Conservation (phyloP, 2,888 invertebrate genomes). For the Agrotis clavis region DNA sequence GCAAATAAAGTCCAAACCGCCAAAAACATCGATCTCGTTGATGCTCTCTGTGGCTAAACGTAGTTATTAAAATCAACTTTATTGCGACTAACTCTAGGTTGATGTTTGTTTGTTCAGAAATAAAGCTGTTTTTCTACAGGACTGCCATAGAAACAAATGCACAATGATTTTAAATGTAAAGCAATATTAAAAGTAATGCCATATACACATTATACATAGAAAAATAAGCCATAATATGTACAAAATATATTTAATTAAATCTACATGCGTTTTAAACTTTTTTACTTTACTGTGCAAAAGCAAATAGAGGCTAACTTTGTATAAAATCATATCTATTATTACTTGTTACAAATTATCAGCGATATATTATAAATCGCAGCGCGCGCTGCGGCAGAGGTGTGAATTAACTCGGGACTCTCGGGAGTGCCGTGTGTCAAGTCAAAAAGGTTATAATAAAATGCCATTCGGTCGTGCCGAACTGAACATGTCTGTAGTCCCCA, state of each 20-base stretch:
- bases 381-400: no score
- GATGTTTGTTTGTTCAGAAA: not conserved
- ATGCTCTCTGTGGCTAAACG: not conserved
- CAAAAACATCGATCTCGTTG: not conserved
- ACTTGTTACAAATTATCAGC: not conserved
- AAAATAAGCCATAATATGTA: conserved; percentile 20
- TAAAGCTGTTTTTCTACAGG: no score
- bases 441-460: no score
- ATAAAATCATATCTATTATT: not conserved
- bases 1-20: conserved; percentile 20
- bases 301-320: not conserved
- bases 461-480: no score
- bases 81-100: not conserved
- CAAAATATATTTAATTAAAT: conserved; percentile 39
- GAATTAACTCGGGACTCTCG: no score
- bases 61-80: conserved; percentile 10
- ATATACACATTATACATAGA: conserved; percentile 33
- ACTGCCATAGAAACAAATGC: conserved; percentile 16
- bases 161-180: conserved; percentile 18
- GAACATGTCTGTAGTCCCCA: no score
- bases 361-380: no score
- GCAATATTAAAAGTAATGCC: conserved; percentile 23
- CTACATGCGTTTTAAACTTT: conserved; percentile 1
- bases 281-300: not conserved
- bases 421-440: no score